Base-by-base conservation (phyloP, 2,113 vertebrate genomes). In the Perca fluviatilis region DNA sequence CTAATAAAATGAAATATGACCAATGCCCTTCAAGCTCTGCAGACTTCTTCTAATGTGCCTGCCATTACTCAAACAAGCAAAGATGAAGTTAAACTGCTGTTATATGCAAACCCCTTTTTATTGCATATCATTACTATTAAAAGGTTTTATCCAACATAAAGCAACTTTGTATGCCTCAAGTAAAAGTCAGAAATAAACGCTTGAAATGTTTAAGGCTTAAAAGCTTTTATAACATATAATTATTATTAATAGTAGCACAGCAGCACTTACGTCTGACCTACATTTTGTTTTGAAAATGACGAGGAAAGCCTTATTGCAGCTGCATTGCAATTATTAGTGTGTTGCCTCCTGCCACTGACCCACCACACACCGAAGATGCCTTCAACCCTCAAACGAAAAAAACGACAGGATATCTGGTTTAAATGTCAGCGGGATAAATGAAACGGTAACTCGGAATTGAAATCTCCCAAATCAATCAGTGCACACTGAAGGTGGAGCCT, bases 381-480 rank as follows among this genome's bases (percentile, higher is more conserved):
- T 16, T 9, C 30, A 36, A 18, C 30, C 27, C 33, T 72, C 18
- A 60, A 61, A 27, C 23, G 33, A 12, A 13, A 8, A 15, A 40
- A 25, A 50, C 21, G 16, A 18, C 50, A 62, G 21, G 25, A 57
- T n/a, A 58, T 49, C 25, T 49, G 53, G 25, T 64, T 79, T 43
- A 77, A 77, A 86, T 57, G 80, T 74, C 56, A 77, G 79, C 18
- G 51, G 61, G 36, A 83, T 83, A 68, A 72, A 57, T 77, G 53
- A 7, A 74, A 77, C 46, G 49, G 58, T 66, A 68, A 80, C 80
- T 83, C 25, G 8, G 69, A 49, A 60, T 53, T 67, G 18, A 69
- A 79, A 79, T 68, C 19, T 75, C 49, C 51, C 53, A 70, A 14
- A 67, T 62, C n/a, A 74, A 53, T 87, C 67, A 72, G 84, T 74